Evolutionary conservation across 2,888 invertebrate genomes (phyloP).

Genomic region (Acheta domesticus): DNA sequence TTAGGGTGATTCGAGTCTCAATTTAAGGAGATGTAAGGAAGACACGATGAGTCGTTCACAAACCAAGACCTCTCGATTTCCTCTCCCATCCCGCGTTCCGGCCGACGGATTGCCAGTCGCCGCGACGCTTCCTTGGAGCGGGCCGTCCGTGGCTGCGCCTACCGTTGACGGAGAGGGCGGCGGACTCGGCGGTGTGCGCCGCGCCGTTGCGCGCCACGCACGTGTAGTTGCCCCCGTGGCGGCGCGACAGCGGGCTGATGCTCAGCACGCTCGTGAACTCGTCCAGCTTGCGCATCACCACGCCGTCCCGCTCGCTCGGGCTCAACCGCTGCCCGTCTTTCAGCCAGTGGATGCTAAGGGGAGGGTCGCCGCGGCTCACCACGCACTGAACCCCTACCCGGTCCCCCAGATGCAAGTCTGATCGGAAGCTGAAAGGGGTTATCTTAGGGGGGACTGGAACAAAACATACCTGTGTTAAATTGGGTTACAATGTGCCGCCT

Average conservation of each 20-base stretch:
- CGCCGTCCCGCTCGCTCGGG: conserved; percentile 37
- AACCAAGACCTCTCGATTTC: background rate
- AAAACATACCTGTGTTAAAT: background rate
- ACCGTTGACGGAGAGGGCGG: conserved; percentile 52
- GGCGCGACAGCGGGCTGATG: conserved; percentile 52
- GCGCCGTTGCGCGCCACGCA: conserved; percentile 53
- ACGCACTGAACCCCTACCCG: conserved; percentile 49
- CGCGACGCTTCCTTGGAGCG: background rate
- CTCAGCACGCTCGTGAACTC: conserved; percentile 47
- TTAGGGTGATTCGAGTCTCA: background rate
- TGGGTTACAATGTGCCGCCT: no score
- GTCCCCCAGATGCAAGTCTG: conserved; percentile 39
- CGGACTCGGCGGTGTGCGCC: conserved; percentile 49
- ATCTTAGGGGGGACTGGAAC: conserved; percentile 40
- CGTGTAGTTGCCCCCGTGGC: conserved; percentile 54
- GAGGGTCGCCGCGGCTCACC: conserved; percentile 51
- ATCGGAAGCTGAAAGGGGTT: conserved; percentile 40
- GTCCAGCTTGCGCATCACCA: conserved; percentile 42
- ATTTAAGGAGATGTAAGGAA: background rate
- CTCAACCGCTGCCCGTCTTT: conserved; percentile 55
- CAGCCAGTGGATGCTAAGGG: conserved; percentile 49
- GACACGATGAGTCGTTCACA: background rate
- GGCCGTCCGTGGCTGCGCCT: conserved; percentile 38
- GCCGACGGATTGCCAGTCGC: background rate
- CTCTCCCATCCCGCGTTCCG: background rate